phyloP scores from a whole-genome alignment of 2,888 invertebrate species.

The Eilema griseolum region DNA sequence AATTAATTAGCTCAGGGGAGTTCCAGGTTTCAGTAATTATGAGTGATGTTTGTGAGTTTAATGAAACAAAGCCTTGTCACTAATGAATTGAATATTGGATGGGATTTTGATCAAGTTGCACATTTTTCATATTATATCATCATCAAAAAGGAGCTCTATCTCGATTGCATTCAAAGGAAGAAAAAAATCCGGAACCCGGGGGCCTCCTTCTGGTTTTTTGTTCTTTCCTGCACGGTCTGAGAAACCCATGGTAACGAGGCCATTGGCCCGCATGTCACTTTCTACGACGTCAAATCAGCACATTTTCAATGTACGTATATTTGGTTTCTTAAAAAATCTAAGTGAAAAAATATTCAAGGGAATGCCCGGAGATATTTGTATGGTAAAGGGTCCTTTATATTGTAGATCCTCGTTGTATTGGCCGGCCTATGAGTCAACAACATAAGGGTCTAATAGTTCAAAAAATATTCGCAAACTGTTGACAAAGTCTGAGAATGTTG shows the following conservation, averaged over 20 bases:
- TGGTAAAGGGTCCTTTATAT: neutral
- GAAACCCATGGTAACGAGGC: no score
- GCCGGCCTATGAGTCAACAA: neutral
- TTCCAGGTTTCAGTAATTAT: constrained; percentile 37
- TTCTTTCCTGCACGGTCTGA: no score
- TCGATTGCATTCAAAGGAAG: no score
- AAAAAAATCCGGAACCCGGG: no score
- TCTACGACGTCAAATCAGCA: neutral
- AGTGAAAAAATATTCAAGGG: neutral
- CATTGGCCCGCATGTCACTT: no score
- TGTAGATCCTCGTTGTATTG: neutral
- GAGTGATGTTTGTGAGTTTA: constrained; percentile 23
- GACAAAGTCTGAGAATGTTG: neutral
- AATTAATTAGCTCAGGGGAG: constrained; percentile 34
- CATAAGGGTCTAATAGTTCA: neutral
- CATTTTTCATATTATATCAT: no score
- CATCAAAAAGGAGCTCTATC: no score
- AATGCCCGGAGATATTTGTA: neutral
- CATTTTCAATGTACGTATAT: neutral
- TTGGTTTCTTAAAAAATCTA: neutral
- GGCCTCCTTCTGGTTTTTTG: no score
- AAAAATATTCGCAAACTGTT: neutral
- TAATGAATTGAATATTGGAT: neutral
- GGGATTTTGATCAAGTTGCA: no score
- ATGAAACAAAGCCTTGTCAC: neutral